phyloP scores from a whole-genome alignment of 2,888 invertebrate genomes.

The Scaptomyza reducta region DNA sequence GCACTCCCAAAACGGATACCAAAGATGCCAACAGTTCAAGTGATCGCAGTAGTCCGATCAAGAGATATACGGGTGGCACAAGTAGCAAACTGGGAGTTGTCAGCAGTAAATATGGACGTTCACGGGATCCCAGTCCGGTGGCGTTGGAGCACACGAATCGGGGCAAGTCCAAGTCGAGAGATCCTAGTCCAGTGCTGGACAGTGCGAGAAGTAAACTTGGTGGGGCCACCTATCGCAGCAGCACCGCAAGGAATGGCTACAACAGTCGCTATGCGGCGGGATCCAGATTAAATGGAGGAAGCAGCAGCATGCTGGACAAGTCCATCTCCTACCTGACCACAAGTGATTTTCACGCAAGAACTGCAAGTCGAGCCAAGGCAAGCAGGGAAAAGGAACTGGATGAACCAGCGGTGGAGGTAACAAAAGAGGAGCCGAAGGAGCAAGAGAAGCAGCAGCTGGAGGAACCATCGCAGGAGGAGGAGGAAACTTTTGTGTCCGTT shows the following conservation, averaged over 20 bases:
- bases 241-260: slow-evolving; percentile 60
- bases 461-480: slow-evolving; percentile 21
- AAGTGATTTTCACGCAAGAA: slow-evolving; percentile 83
- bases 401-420: slow-evolving; percentile 18
- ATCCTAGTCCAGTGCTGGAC: slow-evolving; percentile 85
- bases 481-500: slow-evolving; percentile 85
- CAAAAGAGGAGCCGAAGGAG: not conserved
- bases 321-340: slow-evolving; percentile 83
- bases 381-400: slow-evolving; percentile 82
- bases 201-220: slow-evolving; percentile 83
- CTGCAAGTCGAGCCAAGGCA: slow-evolving; percentile 76
- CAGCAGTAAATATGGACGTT: slow-evolving; percentile 76
- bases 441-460: slow-evolving; percentile 10
- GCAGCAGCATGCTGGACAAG: slow-evolving; percentile 62
- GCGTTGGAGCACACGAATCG: slow-evolving; percentile 81
- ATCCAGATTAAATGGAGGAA: slow-evolving; percentile 34
- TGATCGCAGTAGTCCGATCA: slow-evolving; percentile 72
- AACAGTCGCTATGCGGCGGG: slow-evolving; percentile 57
- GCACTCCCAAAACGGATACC: slow-evolving; percentile 39
- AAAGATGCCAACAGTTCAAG: slow-evolving; percentile 65
- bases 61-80: slow-evolving; percentile 71
- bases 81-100: slow-evolving; percentile 50
- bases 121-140: slow-evolving; percentile 83
- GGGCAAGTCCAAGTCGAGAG: slow-evolving; percentile 84
- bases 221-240: slow-evolving; percentile 82